phyloP scores from a whole-genome alignment of 2,797 vertebrate species.

The Cynopterus sphinx region DNA sequence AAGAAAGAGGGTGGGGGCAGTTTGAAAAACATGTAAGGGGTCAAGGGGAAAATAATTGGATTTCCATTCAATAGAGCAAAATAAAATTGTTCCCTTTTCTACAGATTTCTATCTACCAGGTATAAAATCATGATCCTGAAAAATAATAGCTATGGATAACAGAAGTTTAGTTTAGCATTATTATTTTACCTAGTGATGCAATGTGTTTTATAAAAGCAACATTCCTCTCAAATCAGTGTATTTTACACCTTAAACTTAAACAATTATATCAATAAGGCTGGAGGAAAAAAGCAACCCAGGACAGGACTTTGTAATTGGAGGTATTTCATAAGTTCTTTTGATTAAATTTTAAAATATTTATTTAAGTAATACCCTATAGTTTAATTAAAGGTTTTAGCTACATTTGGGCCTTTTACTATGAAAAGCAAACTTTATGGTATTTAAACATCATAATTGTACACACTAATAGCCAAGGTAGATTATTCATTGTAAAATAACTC shows the following conservation, averaged over 20 bases:
- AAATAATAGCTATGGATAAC: background rate
- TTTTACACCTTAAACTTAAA: background rate
- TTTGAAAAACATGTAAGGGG: background rate
- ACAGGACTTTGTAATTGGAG: background rate
- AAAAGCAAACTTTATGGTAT: conserved; percentile 45
- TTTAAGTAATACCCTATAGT: background rate
- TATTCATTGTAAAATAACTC: conserved; percentile 9
- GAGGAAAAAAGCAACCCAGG: background rate
- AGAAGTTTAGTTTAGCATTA: conserved; percentile 12
- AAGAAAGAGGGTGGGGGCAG: background rate
- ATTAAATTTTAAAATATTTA: background rate
- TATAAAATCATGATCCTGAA: conserved; percentile 26
- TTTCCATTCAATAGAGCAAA: conserved; percentile 13
- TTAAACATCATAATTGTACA: conserved; percentile 48
- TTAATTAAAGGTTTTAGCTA: conserved; percentile 30
- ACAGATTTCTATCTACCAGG: background rate
- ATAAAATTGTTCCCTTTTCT: background rate
- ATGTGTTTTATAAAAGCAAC: background rate
- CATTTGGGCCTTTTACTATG: conserved; percentile 22
- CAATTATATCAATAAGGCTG: background rate
- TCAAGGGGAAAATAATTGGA: background rate
- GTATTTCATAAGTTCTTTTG: conserved; percentile 13
- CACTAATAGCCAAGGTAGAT: background rate
- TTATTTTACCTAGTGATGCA: background rate
- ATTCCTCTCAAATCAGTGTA: conserved; percentile 2